phyloP scores from a whole-genome alignment of 2,888 invertebrate species.

The Machimus atricapillus region DNA sequence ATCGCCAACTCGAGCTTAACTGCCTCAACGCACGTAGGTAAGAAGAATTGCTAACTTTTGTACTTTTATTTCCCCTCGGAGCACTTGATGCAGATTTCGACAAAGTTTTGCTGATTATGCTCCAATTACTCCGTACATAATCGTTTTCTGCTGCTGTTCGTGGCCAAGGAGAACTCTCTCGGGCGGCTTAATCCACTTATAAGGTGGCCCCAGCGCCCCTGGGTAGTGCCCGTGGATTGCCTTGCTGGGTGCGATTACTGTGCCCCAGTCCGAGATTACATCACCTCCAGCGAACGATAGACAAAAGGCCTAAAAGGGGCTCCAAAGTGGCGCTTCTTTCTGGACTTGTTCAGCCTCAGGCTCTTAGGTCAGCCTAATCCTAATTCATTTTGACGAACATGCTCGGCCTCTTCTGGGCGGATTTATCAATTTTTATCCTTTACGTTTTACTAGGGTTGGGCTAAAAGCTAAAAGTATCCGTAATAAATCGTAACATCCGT shows the following conservation, averaged over 20 bases:
- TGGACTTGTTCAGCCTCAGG: not conserved
- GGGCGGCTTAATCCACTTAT: not conserved
- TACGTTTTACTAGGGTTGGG: not conserved
- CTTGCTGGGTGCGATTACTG: not conserved
- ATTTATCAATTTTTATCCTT: not conserved
- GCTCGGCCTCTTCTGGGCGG: not conserved
- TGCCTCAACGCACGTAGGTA: not conserved
- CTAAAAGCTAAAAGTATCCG: not conserved
- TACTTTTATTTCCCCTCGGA: not conserved
- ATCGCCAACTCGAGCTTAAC: not conserved
- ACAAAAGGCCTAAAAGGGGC: not conserved
- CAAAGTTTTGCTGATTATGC: conserved; percentile 22
- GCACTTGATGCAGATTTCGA: not conserved
- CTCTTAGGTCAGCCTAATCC: not conserved
- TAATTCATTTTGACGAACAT: not conserved
- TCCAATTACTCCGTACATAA: not conserved
- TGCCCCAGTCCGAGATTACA: not conserved
- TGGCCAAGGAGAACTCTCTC: not conserved
- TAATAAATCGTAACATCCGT: not conserved
- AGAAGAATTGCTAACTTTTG: not conserved
- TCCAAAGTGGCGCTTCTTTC: not conserved
- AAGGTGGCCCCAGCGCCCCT: not conserved
- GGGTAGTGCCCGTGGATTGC: not conserved
- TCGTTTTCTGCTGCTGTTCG: not conserved
- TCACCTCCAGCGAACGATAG: not conserved